Evolutionary conservation across 2,888 invertebrate species (phyloP).

Genomic region (Eupsilia transversa): DNA sequence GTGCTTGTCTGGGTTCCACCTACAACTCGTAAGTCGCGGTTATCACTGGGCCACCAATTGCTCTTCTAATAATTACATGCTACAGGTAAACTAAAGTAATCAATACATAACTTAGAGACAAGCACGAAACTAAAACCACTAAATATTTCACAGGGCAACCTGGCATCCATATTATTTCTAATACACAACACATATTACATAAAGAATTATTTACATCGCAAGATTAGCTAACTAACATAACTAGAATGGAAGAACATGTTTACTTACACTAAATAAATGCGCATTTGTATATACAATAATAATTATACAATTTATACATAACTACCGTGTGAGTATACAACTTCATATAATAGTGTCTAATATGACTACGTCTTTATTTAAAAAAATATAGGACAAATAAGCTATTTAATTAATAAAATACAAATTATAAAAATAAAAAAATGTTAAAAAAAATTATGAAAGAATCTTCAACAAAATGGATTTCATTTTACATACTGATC

Average conservation of each 20-base stretch:
- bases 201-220: slow-evolving; percentile 69
- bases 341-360: slow-evolving; percentile 56
- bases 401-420: not conserved
- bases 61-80: not conserved
- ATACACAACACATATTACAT: slow-evolving; percentile 48
- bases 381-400: slow-evolving; percentile 1
- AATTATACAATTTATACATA: slow-evolving; percentile 22
- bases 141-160: not conserved
- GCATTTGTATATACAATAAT: slow-evolving; percentile 60
- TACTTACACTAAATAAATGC: slow-evolving; percentile 78
- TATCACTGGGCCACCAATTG: no score
- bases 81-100: not conserved
- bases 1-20: no score
- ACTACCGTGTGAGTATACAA: slow-evolving; percentile 64
- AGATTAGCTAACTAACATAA: slow-evolving; percentile 67
- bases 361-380: slow-evolving; percentile 50
- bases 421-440: slow-evolving; percentile 20
- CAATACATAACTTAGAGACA: not conserved
- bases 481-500: not conserved
- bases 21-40: no score
- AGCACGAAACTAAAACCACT: not conserved
- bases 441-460: slow-evolving; percentile 38
- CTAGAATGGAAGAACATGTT: slow-evolving; percentile 81
- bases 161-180: not conserved
- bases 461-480: not conserved